Evolutionary conservation across 2,888 invertebrate species (phyloP).

Genomic region (Clanis bilineata): DNA sequence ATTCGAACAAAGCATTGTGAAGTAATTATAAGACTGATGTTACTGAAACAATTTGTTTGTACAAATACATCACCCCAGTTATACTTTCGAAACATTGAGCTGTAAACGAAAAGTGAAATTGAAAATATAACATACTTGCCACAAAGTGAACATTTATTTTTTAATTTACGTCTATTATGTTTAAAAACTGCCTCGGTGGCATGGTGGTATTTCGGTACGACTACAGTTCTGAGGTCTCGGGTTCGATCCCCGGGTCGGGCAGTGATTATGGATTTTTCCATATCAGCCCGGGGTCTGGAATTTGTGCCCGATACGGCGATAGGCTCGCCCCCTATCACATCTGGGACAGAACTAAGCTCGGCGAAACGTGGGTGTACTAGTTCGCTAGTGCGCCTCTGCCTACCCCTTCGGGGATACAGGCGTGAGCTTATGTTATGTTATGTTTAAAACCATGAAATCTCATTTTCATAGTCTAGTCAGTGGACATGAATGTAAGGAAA

Average conservation of each 20-base stretch:
- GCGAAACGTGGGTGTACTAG: no score
- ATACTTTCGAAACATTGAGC: background rate
- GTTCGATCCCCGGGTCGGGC: no score
- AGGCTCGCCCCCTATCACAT: no score
- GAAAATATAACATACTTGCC: slow-evolving; percentile 43
- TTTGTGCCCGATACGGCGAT: no score
- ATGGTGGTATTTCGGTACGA: slow-evolving; percentile 18
- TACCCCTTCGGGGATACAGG: no score
- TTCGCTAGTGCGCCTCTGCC: no score
- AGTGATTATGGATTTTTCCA: no score
- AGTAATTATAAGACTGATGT: slow-evolving; percentile 55
- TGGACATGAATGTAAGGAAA: slow-evolving; percentile 51
- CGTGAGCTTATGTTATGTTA: no score
- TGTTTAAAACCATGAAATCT: slow-evolving; percentile 37
- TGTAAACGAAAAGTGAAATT: slow-evolving; percentile 25
- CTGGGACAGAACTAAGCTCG: no score
- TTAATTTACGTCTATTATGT: slow-evolving; percentile 29
- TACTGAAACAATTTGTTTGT: slow-evolving; percentile 16
- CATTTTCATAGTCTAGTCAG: slow-evolving; percentile 53
- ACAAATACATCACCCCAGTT: background rate
- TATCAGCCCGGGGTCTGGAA: no score
- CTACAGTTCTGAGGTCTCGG: no score
- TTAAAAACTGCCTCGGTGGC: background rate
- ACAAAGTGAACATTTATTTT: slow-evolving; percentile 39
- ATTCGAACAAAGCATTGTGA: slow-evolving; percentile 30